Evolutionary conservation across 1,140 invertebrate genomes (phyloP), one percentile per base, ranked within the genome.

Genomic region (Drosophila fuyamai): DNA sequence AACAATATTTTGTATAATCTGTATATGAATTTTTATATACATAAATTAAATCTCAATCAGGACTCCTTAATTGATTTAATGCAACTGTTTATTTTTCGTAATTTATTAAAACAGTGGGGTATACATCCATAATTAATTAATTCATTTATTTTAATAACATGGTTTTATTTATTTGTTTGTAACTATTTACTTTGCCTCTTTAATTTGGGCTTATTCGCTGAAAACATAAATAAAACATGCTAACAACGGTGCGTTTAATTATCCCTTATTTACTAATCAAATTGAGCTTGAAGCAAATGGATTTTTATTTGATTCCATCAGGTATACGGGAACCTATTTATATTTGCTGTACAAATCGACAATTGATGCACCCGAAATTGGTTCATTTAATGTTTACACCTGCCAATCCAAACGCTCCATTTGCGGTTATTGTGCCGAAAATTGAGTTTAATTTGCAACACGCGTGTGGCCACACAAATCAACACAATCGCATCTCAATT

Each of bases 401-500:
- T 47, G 56, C 43, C 36, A 29, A 4, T 35, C 3, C 6, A 12
- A 6, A 9, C 10, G 14, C n/a, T 36, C 12, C 16, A 47, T 47
- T 58, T 58, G 56, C 43, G 56, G 56, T 12, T 59, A 8, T 10
- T 14, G 43, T 36, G 43, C 7, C 48, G n/a, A 44, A 47, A 47
- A 47, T 36, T 13, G 29, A 18, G 47, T 59, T 59, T 14, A 36
- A 46, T 36, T 59, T 59, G 43, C 56, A 47, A 23, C 43, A 47
- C 29, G 32, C 29, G 16, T 59, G 56, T 16, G 32, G 29, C 43
- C 56, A 36, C 43, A 46, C 41, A 46, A 46, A 46, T 58, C 43
- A 47, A 59, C 56, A 47, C 56, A 47, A 51, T 51, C 27, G 29
- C 48, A 51, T 51, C 48, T 35, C 48, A 16, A 59, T 58, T 14